Base-by-base conservation (phyloP, 1,140 invertebrate genomes). In the Drosophila sucinea region DNA sequence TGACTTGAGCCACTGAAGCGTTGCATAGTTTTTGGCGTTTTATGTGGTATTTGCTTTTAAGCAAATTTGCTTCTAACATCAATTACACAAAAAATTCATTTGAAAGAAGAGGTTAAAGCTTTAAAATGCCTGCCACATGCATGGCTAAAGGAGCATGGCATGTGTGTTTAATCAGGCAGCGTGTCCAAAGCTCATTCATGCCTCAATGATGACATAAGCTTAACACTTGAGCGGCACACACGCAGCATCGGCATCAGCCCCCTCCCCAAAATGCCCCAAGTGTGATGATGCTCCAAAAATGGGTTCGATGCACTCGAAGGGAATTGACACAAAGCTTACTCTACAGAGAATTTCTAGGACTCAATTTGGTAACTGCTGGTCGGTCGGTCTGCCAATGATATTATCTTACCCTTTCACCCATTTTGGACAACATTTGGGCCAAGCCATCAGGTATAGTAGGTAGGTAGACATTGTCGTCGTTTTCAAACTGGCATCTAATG, bases 31-130 rank as follows among this genome's bases (percentile, higher is more conserved):
- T 67, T 70, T 67, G 63, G 70, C 77, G 60, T 70, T 68, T 69
- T 73, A 61, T 87, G 83, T 82, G 83, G 83, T 68, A 89, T 87
- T 87, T 87, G 83, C 83, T 87, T 87, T 87, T 87, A 87, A 62
- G 67, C 69, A 69, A 67, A 84, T 76, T 85, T 86, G 80, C 57
- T 70, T 60, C 29, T 33, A 7, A 27, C 61, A 6, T 23, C 11
- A 44, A 38, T 58, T 25, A 47, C n/a, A 56, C 17, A 17, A 17
- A 17, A 17, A 17, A 17, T 17, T 17, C 17, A 17, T 17, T 17
- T 17, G 29, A 35, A 33, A 47, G 25, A 38, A 44, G 60, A 38
- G 11, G 51, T 78, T 70, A 82, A 82, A 62, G 56, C 38, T 69
- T 81, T 61, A 70, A 81, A 10, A 17, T 17, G 17, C 17, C 17